Conservation (phyloP, 1,140 invertebrate genomes). For the Hirudo medicinalis region DNA sequence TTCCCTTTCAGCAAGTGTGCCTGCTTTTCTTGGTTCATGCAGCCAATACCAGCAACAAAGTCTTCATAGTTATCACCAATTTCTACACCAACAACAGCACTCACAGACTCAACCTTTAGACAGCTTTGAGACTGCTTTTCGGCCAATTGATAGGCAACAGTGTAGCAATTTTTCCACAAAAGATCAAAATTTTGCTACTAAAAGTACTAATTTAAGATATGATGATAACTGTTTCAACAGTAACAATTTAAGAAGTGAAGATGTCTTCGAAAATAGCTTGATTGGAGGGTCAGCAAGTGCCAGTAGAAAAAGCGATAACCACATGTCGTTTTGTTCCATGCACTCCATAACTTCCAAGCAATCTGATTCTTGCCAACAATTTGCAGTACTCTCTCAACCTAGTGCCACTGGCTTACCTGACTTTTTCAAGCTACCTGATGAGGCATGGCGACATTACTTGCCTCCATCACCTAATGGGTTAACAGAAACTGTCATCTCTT, state of each 20-base stretch:
- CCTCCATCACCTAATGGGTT: conserved; percentile 5
- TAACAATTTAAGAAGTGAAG: conserved; percentile 9
- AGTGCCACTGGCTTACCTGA: background rate
- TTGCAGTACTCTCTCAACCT: background rate
- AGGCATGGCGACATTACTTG: conserved; percentile 2
- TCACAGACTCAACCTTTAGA: conserved; percentile 7
- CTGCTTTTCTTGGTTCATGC: conserved; percentile 3
- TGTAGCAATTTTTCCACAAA: background rate
- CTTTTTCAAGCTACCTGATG: conserved; percentile 4
- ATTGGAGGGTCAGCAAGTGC: background rate
- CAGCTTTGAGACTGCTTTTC: conserved; percentile 2
- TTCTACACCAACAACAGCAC: background rate
- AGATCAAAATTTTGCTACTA: background rate
- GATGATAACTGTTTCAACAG: conserved; percentile 2
- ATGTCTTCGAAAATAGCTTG: background rate
- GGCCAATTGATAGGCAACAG: conserved; percentile 1
- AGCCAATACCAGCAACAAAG: conserved; percentile 4
- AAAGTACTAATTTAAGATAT: background rate
- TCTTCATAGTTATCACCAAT: background rate
- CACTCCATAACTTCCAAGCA: background rate
- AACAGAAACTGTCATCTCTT: conserved; percentile 7
- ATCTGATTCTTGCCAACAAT: background rate
- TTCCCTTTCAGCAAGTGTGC: background rate
- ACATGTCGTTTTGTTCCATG: background rate
- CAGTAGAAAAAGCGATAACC: background rate